Base-by-base conservation (phyloP, 2,888 invertebrate species). In the Orthonychiurus folsomi region DNA sequence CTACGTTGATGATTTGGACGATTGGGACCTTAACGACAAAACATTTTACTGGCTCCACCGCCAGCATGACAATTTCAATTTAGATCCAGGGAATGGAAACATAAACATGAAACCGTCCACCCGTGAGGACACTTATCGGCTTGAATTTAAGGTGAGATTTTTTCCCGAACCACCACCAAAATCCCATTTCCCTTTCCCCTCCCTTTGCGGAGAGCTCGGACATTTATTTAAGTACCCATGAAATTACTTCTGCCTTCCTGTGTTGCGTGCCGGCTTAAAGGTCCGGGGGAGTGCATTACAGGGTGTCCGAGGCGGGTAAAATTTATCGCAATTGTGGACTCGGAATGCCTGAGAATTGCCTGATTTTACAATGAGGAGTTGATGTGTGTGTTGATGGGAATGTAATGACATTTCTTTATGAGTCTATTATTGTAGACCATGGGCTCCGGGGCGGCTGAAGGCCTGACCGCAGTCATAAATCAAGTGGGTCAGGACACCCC, bases 11-110 rank as follows among this genome's bases (percentile, higher is more conserved):
- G 97, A 99, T 78, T 84, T 85, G 0, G 99, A 99, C 75, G 97
- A 97, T 76, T 97, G 96, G 96, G 97, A 99, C 78, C 78, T 93
- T 57, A 85, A 85, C 0, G 94, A 97, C 77, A 99, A 99, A 79
- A 79, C 82, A 18, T 99, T 94, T 76, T 81, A 80, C 66, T 90
- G 89, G 87, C 63, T 56, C 5, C 21, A 28, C 50, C 77, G 77
- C 20, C 71, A 74, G 3, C 83, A 84, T 68, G 82, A 83, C 0
- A 82, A 84, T 74, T 93, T 93, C 77, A 81, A 83, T 24, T 81
- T 95, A 3, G 84, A 90, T 73, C 78, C 80, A 37, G 82, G 84
- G 63, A 88, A 85, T 20, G 95, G 95, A 1, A 88, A 89, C 85
- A 90, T 97, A 66, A 89, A 87, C 0, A 87, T 96, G 87, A 65